Evolutionary conservation across 1,140 invertebrate genomes (phyloP).

Genomic region (Pseudomyrmex sp.): DNA sequence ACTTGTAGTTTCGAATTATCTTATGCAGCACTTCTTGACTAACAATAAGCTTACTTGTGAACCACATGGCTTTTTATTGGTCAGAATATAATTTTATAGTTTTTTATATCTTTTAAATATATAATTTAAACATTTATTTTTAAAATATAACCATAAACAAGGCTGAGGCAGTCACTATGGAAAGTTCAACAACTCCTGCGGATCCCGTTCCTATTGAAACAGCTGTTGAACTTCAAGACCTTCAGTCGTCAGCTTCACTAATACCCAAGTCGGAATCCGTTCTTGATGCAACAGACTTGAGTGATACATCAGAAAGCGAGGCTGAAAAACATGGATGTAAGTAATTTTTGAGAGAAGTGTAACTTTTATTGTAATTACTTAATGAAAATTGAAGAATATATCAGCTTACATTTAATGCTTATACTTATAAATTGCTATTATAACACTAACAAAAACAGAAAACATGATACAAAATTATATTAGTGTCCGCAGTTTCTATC

Average conservation of each 20-base stretch:
- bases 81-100: too few relatives aligned
- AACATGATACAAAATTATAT: background rate
- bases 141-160: slow-evolving; percentile 39
- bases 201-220: slow-evolving; percentile 64
- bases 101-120: too few relatives aligned
- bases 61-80: too few relatives aligned
- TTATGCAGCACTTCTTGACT: too few relatives aligned
- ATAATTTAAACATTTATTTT: background rate
- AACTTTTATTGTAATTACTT: background rate
- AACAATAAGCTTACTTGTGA: too few relatives aligned
- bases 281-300: slow-evolving; percentile 90
- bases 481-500: background rate
- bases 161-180: slow-evolving; percentile 72
- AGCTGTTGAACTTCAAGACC: slow-evolving; percentile 62
- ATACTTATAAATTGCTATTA: background rate
- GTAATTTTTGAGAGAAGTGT: slow-evolving; percentile 3
- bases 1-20: too few relatives aligned
- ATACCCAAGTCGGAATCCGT: slow-evolving; percentile 70
- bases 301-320: slow-evolving; percentile 94
- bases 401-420: too few relatives aligned
- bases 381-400: background rate
- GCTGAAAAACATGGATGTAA: slow-evolving; percentile 86
- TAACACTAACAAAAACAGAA: background rate
- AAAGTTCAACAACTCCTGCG: slow-evolving; percentile 66
- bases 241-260: slow-evolving; percentile 52